A percentile compares a stretch with the other conserved stretches of the same genome.
These are phyloP conservation scores for Campoletis sonorensis DNA, from an alignment of 1,140 invertebrate species.

Conservation along the genomic window DNA sequence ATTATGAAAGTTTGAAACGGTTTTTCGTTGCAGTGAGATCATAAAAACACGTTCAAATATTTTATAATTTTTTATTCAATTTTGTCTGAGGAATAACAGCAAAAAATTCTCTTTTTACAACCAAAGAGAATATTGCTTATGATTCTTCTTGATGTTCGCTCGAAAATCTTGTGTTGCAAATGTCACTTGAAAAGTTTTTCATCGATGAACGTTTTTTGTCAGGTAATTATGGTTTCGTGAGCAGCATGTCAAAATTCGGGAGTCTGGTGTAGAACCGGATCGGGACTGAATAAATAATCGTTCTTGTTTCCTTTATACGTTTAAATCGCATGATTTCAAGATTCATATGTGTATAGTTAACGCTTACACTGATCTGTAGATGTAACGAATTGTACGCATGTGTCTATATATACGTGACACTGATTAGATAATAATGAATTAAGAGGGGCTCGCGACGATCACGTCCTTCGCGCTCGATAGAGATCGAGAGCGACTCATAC, in stretches of 20 bases:
- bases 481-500: slow-evolving; percentile 29
- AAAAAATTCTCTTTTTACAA: neutral
- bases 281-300: neutral
- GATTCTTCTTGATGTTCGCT: too few relatives aligned
- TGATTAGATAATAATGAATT: slow-evolving; percentile 50
- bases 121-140: too few relatives aligned
- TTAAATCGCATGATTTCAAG: neutral
- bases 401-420: neutral
- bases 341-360: neutral
- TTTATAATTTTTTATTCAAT: neutral
- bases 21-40: neutral
- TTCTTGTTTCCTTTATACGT: slow-evolving; percentile 26
- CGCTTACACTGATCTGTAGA: neutral
- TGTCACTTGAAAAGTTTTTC: neutral
- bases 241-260: neutral
- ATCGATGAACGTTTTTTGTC: neutral
- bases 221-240: neutral
- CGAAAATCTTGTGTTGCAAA: neutral
- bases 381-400: neutral
- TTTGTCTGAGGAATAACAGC: neutral
- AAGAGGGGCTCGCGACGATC: slow-evolving; percentile 28
- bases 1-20: neutral
- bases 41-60: neutral
- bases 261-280: neutral
- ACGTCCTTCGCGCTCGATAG: slow-evolving; percentile 22